phyloP scores from a whole-genome alignment of 23 tunicate species.

The Trididemnum miniatum region DNA sequence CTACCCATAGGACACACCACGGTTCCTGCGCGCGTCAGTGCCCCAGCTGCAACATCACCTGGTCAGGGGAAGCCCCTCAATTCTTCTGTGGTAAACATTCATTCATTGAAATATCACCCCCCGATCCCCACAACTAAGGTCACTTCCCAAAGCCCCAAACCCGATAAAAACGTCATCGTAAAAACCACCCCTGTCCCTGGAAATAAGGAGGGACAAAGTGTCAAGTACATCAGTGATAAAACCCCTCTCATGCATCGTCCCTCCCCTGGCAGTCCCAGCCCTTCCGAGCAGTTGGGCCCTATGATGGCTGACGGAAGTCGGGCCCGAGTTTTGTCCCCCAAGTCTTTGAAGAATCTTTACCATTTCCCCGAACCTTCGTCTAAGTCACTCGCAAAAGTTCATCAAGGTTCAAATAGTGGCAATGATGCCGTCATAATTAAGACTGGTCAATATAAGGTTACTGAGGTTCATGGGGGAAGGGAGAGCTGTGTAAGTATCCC shows the following conservation, averaged over 20 bases:
- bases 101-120: constrained; percentile 57
- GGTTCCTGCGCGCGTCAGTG: background rate
- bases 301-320: constrained; percentile 71
- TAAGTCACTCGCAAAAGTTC: background rate
- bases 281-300: constrained; percentile 45
- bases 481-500: background rate
- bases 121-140: background rate
- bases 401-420: background rate
- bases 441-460: constrained; percentile 52
- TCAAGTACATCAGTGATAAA: constrained; percentile 53
- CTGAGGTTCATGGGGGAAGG: constrained; percentile 30
- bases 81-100: constrained; percentile 32
- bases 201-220: constrained; percentile 3
- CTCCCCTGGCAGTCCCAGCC: background rate
- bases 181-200: constrained; percentile 20
- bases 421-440: constrained; percentile 41
- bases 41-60: background rate
- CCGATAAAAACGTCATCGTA: constrained; percentile 22
- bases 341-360: constrained; percentile 27
- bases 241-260: background rate
- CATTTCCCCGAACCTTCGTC: constrained; percentile 41
- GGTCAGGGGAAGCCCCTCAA: background rate
- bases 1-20: background rate
- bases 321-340: constrained; percentile 40
- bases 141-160: background rate